Evolutionary conservation across 2,888 invertebrate species (phyloP).

Genomic region (Aradus depressus): DNA sequence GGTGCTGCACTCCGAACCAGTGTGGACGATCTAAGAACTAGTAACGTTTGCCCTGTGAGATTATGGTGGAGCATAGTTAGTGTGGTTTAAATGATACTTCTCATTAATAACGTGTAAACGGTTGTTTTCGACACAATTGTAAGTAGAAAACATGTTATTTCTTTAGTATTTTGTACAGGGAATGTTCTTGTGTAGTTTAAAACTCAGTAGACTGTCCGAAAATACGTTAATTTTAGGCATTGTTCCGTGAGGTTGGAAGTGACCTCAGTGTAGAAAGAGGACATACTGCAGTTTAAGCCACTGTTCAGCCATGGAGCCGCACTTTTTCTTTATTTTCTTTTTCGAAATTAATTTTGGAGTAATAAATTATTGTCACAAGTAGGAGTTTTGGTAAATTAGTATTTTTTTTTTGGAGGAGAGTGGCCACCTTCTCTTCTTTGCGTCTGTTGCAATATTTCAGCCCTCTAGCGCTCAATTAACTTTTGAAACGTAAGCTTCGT

Average conservation of each 20-base stretch:
- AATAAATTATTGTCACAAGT: too few species aligned
- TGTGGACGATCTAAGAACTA: slow-evolving; percentile 4
- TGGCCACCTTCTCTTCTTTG: too few species aligned
- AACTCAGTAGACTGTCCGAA: slow-evolving; percentile 9
- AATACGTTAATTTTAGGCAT: slow-evolving; percentile 9
- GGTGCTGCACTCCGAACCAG: slow-evolving; percentile 6
- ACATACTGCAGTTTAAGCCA: slow-evolving; percentile 9
- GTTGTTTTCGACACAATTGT: slow-evolving; percentile 8
- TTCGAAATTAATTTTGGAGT: too few species aligned
- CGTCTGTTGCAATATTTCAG: too few species aligned
- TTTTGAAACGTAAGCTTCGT: too few species aligned
- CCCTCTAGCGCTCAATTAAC: too few species aligned
- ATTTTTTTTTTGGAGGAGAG: too few species aligned
- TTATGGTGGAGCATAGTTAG: slow-evolving; percentile 17
- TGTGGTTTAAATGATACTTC: slow-evolving; percentile 11
- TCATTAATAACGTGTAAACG: not conserved
- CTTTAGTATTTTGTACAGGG: not conserved
- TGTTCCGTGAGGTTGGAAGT: slow-evolving; percentile 7
- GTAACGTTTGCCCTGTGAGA: slow-evolving; percentile 14
- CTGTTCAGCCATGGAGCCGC: too few species aligned
- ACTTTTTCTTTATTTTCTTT: too few species aligned
- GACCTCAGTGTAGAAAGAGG: slow-evolving; percentile 17
- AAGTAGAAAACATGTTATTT: slow-evolving; percentile 1
- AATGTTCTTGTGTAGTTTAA: not conserved
- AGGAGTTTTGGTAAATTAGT: too few species aligned